Percentiles rank a stretch among this genome's conserved stretches.
These are phyloP conservation scores for Lochmaea capreae DNA, from an alignment of 2,888 invertebrate species.

Conservation along the genomic window DNA sequence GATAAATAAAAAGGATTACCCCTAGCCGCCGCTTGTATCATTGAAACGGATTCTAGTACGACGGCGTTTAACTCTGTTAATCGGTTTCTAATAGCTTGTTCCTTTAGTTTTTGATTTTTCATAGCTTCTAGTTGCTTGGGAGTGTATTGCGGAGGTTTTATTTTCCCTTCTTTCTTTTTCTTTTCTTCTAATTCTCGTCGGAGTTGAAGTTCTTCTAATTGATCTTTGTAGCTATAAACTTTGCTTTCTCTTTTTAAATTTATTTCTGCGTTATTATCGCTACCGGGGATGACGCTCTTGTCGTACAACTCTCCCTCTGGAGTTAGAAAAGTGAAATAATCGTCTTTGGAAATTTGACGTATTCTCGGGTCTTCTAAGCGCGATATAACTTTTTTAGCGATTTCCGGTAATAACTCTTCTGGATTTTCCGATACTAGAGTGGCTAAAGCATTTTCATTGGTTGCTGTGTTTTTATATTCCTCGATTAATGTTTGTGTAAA, in stretches of 20 bases:
- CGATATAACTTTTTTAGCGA: conserved; percentile 72
- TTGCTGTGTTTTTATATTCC: conserved; percentile 64
- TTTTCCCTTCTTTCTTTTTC: conserved; percentile 81
- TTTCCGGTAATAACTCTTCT: conserved; percentile 72
- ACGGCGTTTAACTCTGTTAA: conserved; percentile 68
- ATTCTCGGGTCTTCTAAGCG: conserved; percentile 76
- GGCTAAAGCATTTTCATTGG: conserved; percentile 78
- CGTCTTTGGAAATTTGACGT: conserved; percentile 79
- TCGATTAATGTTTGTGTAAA: conserved; percentile 74
- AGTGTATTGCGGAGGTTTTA: conserved; percentile 78
- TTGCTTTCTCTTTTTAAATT: conserved; percentile 97
- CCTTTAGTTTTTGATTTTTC: conserved; percentile 87
- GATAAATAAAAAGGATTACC: conserved; percentile 69
- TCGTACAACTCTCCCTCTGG: conserved; percentile 93
- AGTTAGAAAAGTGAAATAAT: conserved; percentile 84
- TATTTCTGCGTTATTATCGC: conserved; percentile 67
- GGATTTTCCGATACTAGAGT: conserved; percentile 76
- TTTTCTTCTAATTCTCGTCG: conserved; percentile 94
- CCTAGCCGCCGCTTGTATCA: conserved; percentile 67
- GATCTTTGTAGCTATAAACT: conserved; percentile 96
- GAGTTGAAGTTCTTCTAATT: conserved; percentile 92
- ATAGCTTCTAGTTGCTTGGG: conserved; percentile 94
- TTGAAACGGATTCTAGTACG: conserved; percentile 66
- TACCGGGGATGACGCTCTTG: conserved; percentile 80
- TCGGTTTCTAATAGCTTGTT: conserved; percentile 79